phyloP scores from a whole-genome alignment of 2,888 invertebrate genomes.

The Arrhopalites spinosus region DNA sequence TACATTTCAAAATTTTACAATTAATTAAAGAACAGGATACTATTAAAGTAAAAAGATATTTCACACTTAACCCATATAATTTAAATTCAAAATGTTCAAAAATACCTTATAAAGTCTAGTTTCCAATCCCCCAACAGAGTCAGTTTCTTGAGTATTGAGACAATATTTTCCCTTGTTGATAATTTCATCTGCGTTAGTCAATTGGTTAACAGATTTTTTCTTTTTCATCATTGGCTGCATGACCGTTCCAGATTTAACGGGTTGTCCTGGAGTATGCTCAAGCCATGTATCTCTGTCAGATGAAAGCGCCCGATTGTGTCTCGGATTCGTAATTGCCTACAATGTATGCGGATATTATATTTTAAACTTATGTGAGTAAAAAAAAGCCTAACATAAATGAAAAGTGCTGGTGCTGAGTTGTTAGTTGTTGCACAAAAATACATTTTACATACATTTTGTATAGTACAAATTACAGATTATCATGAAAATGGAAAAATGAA shows the following conservation, averaged over 20 bases:
- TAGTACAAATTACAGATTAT: too few relatives aligned
- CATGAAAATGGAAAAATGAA: too few relatives aligned
- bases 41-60: background rate
- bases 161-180: slow-evolving; percentile 77
- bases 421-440: too few relatives aligned
- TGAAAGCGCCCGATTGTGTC: slow-evolving; percentile 71
- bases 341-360: too few relatives aligned
- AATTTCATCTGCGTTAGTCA: slow-evolving; percentile 75
- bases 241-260: slow-evolving; percentile 75
- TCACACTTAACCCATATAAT: background rate
- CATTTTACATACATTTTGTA: too few relatives aligned
- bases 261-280: slow-evolving; percentile 78
- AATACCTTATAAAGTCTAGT: slow-evolving; percentile 88
- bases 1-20: background rate
- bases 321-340: slow-evolving; percentile 70
- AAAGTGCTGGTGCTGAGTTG: too few relatives aligned
- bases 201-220: slow-evolving; percentile 77
- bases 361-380: too few relatives aligned
- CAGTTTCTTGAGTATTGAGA: slow-evolving; percentile 88
- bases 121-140: slow-evolving; percentile 89
- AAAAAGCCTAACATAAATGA: too few relatives aligned
- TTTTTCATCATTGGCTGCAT: slow-evolving; percentile 82
- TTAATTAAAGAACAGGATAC: background rate
- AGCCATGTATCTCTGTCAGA: slow-evolving; percentile 79
- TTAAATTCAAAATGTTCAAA: too few relatives aligned